Base-by-base conservation (phyloP, 2,888 invertebrate genomes). In the Limnephilus lunatus region DNA sequence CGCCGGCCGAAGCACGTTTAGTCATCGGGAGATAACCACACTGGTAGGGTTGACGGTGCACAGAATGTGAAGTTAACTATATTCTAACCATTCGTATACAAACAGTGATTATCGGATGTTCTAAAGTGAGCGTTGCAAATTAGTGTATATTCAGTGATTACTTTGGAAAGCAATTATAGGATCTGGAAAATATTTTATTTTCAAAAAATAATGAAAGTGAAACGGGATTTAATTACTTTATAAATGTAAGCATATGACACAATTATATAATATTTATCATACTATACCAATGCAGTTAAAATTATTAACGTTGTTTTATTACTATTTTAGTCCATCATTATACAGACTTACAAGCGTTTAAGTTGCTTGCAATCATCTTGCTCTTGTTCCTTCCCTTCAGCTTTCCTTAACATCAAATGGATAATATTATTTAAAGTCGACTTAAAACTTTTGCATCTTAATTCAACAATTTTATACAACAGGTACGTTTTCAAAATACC, bases 1-100 rank as follows among this genome's bases (percentile, higher is more conserved):
- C 19, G 82, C 82, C 82, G 82, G 32, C 32, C 15, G 30, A 32
- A 32, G 82, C 82, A 82, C 32, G 82, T 82, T 82, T 82, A 82
- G 82, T 82, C 82, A 82, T 82, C 82, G 32, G 31, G 32, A 82
- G 15, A 82, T 31, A 15, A 82, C 32, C 82, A 32, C 82, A 12
- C 82, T 32, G 32, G 82, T 2, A 82, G 31, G 82, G 82, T 82
- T 32, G 82, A 15, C 82, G 31, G 4, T 31, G 68, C n/a, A 9
- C n/a, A 25, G 68, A 68, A 68, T n/a, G n/a, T 68, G 68, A 68
- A n/a, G 25, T n/a, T 25, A 25, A 9, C 25, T 68, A n/a, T 7
- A 68, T 68, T n/a, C 7, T n/a, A 68, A 68, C 9, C 68, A 68
- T 68, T n/a, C 68, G 68, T 25, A n/a, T 68, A 68, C n/a, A 25